phyloP scores from a whole-genome alignment of 2,113 vertebrate species.

The Pollimyrus isidori region DNA sequence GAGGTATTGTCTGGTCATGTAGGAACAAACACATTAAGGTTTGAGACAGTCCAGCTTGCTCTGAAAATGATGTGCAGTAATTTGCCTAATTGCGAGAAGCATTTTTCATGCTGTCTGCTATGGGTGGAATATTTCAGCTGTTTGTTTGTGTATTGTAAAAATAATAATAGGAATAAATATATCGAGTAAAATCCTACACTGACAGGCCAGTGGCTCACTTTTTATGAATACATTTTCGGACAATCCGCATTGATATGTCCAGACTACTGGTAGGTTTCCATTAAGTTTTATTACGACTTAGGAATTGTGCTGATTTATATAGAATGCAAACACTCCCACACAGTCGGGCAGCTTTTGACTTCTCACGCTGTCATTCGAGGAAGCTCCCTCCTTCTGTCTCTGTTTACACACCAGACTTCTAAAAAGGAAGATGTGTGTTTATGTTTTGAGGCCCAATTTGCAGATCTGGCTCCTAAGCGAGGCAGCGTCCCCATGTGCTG shows the following conservation, averaged over 20 bases:
- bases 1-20: background rate
- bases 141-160: background rate
- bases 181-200: background rate
- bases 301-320: background rate
- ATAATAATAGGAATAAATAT: background rate
- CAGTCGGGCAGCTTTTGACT: background rate
- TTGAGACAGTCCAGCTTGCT: slow-evolving; percentile 35
- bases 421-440: background rate
- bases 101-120: slow-evolving; percentile 21
- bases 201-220: background rate
- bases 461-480: background rate
- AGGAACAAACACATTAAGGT: background rate
- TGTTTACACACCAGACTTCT: background rate
- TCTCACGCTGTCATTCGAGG: background rate
- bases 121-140: background rate
- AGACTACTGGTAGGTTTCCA: background rate
- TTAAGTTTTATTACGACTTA: background rate
- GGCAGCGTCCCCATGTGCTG: background rate
- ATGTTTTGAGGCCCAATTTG: background rate
- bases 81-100: slow-evolving; percentile 34
- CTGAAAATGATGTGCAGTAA: slow-evolving; percentile 40
- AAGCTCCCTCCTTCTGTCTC: background rate
- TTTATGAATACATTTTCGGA: background rate
- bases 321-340: background rate
- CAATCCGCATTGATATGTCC: background rate